These are phyloP conservation scores for Papilio xuthus DNA, from an alignment of 1,140 invertebrate species.

Conservation along the genomic window DNA sequence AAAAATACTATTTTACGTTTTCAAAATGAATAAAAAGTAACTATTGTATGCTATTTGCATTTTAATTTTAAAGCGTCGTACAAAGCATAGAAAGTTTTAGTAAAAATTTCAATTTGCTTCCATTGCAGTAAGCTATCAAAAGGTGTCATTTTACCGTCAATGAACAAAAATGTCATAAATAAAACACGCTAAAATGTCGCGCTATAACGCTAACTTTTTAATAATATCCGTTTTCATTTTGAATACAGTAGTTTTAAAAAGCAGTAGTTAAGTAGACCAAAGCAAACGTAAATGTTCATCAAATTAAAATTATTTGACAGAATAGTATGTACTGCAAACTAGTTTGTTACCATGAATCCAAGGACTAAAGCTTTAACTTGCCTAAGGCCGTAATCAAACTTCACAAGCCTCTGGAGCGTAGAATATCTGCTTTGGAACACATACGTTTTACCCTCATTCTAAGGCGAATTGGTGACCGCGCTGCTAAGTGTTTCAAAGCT, in stretches of 20 bases:
- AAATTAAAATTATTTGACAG: neutral
- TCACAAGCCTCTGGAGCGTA: conserved; percentile 14
- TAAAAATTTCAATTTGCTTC: neutral
- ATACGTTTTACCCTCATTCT: conserved; percentile 20
- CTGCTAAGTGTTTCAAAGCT: conserved; percentile 11
- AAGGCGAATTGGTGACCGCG: conserved; percentile 10
- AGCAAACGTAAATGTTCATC: neutral
- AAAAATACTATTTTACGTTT: no score
- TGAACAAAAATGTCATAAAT: conserved; percentile 7
- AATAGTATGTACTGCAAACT: neutral
- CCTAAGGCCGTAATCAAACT: conserved; percentile 24
- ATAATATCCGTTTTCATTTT: neutral
- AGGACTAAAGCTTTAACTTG: conserved; percentile 13
- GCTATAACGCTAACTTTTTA: neutral
- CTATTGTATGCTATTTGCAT: no score
- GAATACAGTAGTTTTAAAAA: neutral
- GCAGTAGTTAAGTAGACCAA: neutral
- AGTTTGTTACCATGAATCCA: conserved; percentile 10
- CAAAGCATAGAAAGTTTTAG: neutral
- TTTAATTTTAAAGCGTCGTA: neutral
- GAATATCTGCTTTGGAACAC: conserved; percentile 1
- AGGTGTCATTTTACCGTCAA: neutral
- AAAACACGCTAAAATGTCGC: neutral
- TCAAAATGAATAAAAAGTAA: no score
- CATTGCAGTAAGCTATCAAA: neutral